Conservation (phyloP, 1,140 invertebrate species). For the Panulirus ornatus region DNA sequence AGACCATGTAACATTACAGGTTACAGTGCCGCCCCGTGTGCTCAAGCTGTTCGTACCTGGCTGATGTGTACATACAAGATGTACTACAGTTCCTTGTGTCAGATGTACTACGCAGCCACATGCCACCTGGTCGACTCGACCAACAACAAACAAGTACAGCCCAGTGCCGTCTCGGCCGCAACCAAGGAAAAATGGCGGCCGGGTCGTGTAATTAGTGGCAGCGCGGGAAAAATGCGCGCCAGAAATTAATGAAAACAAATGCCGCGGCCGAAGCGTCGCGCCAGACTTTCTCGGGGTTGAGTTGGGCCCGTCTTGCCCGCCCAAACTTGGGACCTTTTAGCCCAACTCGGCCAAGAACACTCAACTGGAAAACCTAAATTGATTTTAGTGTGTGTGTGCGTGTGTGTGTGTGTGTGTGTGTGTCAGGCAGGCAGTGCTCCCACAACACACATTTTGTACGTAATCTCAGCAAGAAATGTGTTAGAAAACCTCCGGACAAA, state of each 20-base stretch:
- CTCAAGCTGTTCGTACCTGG: too few relatives aligned
- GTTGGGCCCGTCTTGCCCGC: slow-evolving; percentile 13
- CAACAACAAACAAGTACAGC: too few relatives aligned
- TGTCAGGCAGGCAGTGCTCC: neutral
- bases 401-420: neutral
- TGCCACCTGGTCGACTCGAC: too few relatives aligned
- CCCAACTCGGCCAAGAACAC: neutral
- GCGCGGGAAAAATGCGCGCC: slow-evolving; percentile 39
- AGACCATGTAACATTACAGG: too few relatives aligned
- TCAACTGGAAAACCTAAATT: slow-evolving; percentile 5
- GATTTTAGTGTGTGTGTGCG: neutral
- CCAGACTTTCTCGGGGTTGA: neutral
- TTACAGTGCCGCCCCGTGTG: too few relatives aligned
- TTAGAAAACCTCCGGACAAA: too few relatives aligned
- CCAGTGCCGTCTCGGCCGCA: neutral
- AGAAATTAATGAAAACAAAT: slow-evolving; percentile 48
- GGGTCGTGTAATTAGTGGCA: slow-evolving; percentile 31
- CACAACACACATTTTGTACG: too few relatives aligned
- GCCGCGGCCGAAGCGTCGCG: neutral
- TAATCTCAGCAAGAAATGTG: too few relatives aligned
- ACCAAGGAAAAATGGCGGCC: slow-evolving; percentile 6
- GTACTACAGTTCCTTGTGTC: too few relatives aligned
- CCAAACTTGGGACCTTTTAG: neutral
- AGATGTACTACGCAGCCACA: too few relatives aligned
- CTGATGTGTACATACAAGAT: too few relatives aligned